These are phyloP conservation scores for Branchinecta lindahli DNA, from an alignment of 1,140 invertebrate genomes.

Conservation along the genomic window DNA sequence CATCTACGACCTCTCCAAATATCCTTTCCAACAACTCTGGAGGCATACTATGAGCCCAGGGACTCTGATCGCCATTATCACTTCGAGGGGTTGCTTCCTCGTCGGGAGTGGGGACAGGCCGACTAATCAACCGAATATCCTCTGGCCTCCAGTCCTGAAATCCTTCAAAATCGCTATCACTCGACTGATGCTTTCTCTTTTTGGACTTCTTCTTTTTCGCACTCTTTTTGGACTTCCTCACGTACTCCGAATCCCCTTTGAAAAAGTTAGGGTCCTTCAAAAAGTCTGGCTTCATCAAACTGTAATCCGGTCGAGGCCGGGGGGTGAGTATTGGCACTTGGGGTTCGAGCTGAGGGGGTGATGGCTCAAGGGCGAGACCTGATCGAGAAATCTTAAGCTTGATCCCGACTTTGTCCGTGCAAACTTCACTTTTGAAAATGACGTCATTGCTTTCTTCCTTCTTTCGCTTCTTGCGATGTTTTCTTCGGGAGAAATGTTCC, in stretches of 20 bases:
- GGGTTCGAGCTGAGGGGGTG: neutral
- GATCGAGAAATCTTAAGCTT: neutral
- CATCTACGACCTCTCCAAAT: slow-evolving; percentile 45
- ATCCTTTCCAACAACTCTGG: slow-evolving; percentile 48
- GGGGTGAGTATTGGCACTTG: neutral
- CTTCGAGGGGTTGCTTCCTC: neutral
- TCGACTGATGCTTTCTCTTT: neutral
- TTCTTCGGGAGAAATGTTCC: neutral
- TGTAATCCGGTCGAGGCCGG: neutral
- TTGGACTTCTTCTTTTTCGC: neutral
- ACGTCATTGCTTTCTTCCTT: neutral
- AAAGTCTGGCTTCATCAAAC: slow-evolving; percentile 9
- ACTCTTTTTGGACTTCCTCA: neutral
- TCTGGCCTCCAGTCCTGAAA: neutral
- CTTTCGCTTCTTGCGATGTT: neutral
- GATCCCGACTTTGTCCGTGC: neutral
- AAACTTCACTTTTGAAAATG: slow-evolving; percentile 2
- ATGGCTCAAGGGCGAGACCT: neutral
- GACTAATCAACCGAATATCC: neutral
- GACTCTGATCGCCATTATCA: slow-evolving; percentile 14
- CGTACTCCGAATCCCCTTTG: no score
- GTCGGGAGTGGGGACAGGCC: neutral
- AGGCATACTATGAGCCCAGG: slow-evolving; percentile 31
- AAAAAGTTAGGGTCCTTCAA: neutral
- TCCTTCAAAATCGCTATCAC: neutral